Conservation (phyloP, 2,113 vertebrate genomes). For the Peromyscus leucopus region DNA sequence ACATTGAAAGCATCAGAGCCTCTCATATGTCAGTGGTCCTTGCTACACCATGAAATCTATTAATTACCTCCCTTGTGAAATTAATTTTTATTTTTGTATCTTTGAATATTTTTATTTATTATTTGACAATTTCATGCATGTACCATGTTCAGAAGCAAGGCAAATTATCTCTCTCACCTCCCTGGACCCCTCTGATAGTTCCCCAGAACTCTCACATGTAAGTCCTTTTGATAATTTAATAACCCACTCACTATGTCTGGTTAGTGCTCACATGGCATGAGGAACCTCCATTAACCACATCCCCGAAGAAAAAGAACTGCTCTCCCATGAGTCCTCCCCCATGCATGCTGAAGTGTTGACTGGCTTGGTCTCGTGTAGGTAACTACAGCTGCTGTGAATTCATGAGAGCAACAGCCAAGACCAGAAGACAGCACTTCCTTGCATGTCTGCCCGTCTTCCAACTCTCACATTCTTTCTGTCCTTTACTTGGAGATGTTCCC, state of each 20-base stretch:
- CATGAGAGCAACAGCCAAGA: too few relatives aligned
- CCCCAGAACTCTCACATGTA: not conserved
- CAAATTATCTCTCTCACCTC: not conserved
- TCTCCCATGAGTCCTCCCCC: too few relatives aligned
- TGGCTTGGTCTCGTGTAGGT: not conserved
- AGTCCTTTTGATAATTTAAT: not conserved
- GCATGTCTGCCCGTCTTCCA: too few relatives aligned
- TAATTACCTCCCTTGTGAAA: not conserved
- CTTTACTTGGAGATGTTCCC: not conserved
- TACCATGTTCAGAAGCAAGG: not conserved
- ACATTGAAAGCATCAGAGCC: not conserved
- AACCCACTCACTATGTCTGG: not conserved
- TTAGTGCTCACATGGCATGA: not conserved
- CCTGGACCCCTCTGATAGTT: not conserved
- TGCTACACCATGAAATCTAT: not conserved
- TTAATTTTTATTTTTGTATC: not conserved
- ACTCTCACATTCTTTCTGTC: not conserved
- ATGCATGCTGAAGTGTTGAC: not conserved
- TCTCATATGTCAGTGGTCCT: not conserved
- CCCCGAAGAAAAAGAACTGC: too few relatives aligned
- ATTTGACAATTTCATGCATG: not conserved
- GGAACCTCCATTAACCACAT: not conserved
- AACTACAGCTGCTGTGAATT: not conserved
- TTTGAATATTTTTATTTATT: not conserved
- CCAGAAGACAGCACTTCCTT: too few relatives aligned